A percentile compares a stretch with the other conserved stretches of the same genome.
Conservation (phyloP, 2,797 vertebrate genomes). For the Bradypodion ventrale region DNA sequence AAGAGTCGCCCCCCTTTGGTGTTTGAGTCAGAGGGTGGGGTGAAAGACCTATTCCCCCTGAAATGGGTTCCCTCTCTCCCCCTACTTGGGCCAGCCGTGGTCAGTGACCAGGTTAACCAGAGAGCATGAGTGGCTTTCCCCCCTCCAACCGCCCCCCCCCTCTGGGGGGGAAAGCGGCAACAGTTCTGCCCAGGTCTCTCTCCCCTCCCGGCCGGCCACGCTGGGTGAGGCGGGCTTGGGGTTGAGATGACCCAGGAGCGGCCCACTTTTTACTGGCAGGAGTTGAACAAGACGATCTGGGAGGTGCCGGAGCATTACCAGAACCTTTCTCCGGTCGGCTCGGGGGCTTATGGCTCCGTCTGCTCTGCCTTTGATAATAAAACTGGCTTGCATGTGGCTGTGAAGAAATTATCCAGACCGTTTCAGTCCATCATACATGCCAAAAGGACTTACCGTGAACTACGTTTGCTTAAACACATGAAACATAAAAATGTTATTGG, state of each 20-base stretch:
- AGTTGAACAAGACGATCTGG: conserved; percentile 97
- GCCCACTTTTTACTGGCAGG: conserved; percentile 91
- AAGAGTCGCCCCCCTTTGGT: too few relatives aligned
- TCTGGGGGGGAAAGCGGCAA: conserved; percentile 18
- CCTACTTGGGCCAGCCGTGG: not conserved
- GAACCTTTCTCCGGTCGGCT: conserved; percentile 77
- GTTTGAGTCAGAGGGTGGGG: too few relatives aligned
- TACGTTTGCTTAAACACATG: conserved; percentile 97
- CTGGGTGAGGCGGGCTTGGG: conserved; percentile 65
- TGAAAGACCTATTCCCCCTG: too few relatives aligned
- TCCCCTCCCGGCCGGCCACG: conserved; percentile 51
- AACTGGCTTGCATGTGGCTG: conserved; percentile 85
- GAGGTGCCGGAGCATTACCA: conserved; percentile 93
- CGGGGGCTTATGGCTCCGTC: conserved; percentile 95
- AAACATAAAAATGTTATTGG: conserved; percentile 99
- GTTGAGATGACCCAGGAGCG: conserved; percentile 81
- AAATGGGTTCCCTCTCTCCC: too few relatives aligned
- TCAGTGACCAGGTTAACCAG: not conserved
- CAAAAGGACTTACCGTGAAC: conserved; percentile 96
- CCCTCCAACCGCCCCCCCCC: conserved; percentile 1
- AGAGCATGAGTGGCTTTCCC: not conserved
- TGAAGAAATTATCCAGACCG: conserved; percentile 96
- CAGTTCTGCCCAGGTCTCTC: conserved; percentile 48
- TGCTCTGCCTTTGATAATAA: conserved; percentile 84
- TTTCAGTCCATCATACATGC: conserved; percentile 99